Evolutionary conservation across 2,888 invertebrate genomes (phyloP), one percentile per base, ranked within the genome.

Genomic region (Aporophyla nigra): DNA sequence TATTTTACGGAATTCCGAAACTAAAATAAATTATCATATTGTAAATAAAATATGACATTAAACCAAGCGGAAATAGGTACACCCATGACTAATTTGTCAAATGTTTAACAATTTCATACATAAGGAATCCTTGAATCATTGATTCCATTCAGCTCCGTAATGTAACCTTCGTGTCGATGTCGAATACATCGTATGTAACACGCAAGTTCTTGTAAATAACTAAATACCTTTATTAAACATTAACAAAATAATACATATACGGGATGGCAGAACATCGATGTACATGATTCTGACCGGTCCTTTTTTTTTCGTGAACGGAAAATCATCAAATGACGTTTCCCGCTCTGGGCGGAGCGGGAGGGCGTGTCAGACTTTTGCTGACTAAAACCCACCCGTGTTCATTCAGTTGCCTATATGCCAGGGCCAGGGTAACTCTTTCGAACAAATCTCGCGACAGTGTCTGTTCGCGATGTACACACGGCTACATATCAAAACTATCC

Each of bases 51-150:
- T 40, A 51, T n/a, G 27, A 33, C 53, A 71, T 27, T 61, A 58
- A 33, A 53, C 33, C 51, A 80, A 73, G 46, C 73, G 73, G 80
- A 76, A 76, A 40, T 53, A n/a, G n/a, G n/a, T n/a, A 76, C 59
- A 72, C 46, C n/a, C 54, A 76, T 51, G 12, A 58, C 53, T 56
- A 58, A 63, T 73, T 51, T 79, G 33, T 74, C 51, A 66, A 65
- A 63, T 49, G 58, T 46, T 84, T 27, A 68, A 62, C 73, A 66
- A 67, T 69, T 61, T 62, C 53, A 72, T 74, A 84, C 33, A 24
- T 74, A 77, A 74, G 74, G 83, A 78, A 83, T 86, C 86, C 78
- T 78, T 86, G 71, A 86, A 58, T 14, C 27, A 86, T 66, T 21
- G 63, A 65, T 61, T 72, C 40, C 43, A 83, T 71, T 83, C 70